Evolutionary conservation across 2,888 invertebrate species (phyloP).

Genomic region (Anarsia innoxiella): DNA sequence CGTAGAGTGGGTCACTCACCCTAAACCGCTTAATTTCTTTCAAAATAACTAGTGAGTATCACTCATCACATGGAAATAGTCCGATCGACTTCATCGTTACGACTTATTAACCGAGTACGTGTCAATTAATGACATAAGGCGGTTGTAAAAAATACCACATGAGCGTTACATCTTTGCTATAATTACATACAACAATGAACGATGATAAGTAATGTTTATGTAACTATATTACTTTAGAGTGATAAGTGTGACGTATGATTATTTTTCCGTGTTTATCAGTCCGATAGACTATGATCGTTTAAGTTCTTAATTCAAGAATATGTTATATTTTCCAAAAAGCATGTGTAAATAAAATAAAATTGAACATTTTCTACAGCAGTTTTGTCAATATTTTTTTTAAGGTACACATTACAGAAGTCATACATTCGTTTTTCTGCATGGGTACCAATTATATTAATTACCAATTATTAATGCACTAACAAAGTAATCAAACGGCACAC

Average conservation of each 20-base stretch:
- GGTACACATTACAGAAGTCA: no score
- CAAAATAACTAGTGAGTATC: constrained; percentile 1
- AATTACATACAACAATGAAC: constrained; percentile 14
- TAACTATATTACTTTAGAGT: constrained; percentile 7
- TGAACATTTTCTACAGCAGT: no score
- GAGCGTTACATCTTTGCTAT: constrained; percentile 19
- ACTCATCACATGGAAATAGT: constrained; percentile 12
- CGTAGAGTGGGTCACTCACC: constrained; percentile 57
- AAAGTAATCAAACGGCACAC: no score
- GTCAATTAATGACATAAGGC: constrained; percentile 30
- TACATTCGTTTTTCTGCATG: no score
- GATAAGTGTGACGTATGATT: background rate
- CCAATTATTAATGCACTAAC: no score
- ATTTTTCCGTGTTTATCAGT: no score
- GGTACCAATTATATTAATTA: no score
- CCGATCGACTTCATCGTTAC: constrained; percentile 24
- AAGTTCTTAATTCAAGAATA: no score
- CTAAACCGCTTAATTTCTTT: constrained; percentile 14
- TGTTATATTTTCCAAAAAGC: no score
- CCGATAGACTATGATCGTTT: no score
- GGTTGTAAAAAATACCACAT: constrained; percentile 22
- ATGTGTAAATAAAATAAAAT: no score
- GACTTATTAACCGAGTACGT: constrained; percentile 20
- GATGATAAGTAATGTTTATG: constrained; percentile 8
- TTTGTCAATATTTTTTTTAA: no score